Conservation (phyloP, 2,113 vertebrate genomes). For the Heteronetta atricapilla region DNA sequence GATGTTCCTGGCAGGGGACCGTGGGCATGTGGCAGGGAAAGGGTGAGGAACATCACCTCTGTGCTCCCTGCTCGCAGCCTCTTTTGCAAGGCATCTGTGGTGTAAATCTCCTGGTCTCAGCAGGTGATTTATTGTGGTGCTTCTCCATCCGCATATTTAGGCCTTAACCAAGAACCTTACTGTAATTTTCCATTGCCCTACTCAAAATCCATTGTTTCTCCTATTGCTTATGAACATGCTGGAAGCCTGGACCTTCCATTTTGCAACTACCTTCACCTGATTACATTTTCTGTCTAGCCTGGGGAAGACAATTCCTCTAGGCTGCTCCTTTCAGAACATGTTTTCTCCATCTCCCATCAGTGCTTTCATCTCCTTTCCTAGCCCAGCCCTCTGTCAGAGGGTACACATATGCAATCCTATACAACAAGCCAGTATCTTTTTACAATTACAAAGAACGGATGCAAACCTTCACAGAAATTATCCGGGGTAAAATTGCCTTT, state of each 20-base stretch:
- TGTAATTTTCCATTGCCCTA: not conserved
- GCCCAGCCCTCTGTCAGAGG: not conserved
- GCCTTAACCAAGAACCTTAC: not conserved
- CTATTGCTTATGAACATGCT: too few relatives aligned
- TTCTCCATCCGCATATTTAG: not conserved
- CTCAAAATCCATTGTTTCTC: not conserved
- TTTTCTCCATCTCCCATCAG: not conserved
- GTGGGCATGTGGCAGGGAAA: not conserved
- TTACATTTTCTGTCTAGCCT: not conserved
- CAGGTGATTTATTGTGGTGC: not conserved
- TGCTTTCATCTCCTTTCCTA: not conserved
- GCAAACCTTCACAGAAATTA: not conserved
- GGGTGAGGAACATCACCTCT: not conserved
- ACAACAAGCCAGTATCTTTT: not conserved
- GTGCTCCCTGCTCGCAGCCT: not conserved
- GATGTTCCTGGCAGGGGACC: not conserved
- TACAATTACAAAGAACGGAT: fast-evolving
- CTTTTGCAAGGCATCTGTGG: not conserved
- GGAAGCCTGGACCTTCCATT: not conserved
- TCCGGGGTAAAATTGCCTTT: not conserved
- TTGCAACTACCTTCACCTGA: not conserved
- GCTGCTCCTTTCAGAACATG: not conserved
- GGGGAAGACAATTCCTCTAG: not conserved
- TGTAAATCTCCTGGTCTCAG: not conserved
- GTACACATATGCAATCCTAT: fast-evolving